Conservation (phyloP, 1,140 invertebrate genomes). For the Drosophila lowei region DNA sequence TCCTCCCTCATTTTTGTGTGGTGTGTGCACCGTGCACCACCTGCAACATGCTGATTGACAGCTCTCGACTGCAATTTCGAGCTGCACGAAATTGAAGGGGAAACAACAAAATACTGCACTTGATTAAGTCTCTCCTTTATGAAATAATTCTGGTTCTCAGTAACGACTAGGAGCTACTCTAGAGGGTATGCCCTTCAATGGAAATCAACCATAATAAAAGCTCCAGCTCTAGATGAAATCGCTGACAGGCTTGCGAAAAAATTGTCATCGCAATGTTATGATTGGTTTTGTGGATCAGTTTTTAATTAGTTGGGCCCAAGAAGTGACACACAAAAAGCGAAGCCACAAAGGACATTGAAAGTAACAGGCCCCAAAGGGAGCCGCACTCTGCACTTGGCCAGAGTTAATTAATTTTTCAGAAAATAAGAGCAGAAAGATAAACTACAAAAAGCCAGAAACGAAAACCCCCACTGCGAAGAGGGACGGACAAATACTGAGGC, state of each 20-base stretch:
- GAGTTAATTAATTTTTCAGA: slow-evolving; percentile 72
- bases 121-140: slow-evolving; percentile 40
- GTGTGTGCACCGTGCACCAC: slow-evolving; percentile 29
- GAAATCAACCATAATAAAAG: too few species aligned
- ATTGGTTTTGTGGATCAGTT: slow-evolving; percentile 65
- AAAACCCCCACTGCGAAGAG: slow-evolving; percentile 23
- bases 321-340: slow-evolving; percentile 13
- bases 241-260: slow-evolving; percentile 10
- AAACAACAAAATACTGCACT: slow-evolving; percentile 50
- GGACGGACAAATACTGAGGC: slow-evolving; percentile 15
- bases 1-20: slow-evolving; percentile 9
- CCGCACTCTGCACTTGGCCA: slow-evolving; percentile 24
- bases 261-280: slow-evolving; percentile 53
- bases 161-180: not conserved
- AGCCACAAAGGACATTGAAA: slow-evolving; percentile 30
- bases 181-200: too few species aligned
- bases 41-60: slow-evolving; percentile 58
- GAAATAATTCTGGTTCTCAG: not conserved
- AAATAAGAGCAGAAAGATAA: not conserved
- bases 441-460: slow-evolving; percentile 47
- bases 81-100: slow-evolving; percentile 25
- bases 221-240: too few species aligned
- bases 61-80: slow-evolving; percentile 44
- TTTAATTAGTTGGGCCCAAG: slow-evolving; percentile 63
- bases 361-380: slow-evolving; percentile 25